phyloP scores from a whole-genome alignment of 2,113 vertebrate species.

The Oreochromis aureus region DNA sequence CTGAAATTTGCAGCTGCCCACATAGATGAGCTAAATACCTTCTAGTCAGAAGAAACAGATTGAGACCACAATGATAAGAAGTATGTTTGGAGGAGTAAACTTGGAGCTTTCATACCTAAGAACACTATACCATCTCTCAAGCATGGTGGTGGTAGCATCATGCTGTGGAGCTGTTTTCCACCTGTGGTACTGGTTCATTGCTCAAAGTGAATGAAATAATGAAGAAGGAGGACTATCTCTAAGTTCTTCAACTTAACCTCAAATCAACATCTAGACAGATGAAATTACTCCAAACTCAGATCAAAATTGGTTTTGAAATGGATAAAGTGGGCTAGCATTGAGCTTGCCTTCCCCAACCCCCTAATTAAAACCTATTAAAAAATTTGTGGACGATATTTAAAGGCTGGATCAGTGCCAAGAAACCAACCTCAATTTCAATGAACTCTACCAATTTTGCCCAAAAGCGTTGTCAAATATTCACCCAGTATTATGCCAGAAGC shows the following conservation, averaged over 20 bases:
- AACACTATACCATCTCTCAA: not conserved
- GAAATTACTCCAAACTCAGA: not conserved
- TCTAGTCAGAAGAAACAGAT: not conserved
- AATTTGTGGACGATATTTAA: not conserved
- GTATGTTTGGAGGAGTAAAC: not conserved
- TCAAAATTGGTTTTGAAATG: not conserved
- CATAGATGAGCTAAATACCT: not conserved
- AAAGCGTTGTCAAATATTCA: not conserved
- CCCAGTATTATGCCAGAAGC: not conserved
- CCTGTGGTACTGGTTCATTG: not conserved
- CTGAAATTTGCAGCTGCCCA: not conserved
- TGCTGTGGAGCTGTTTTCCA: not conserved
- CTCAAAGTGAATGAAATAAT: not conserved
- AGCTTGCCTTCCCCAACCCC: not conserved
- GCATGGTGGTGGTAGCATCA: not conserved
- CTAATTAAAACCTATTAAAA: not conserved
- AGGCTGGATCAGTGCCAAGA: not conserved
- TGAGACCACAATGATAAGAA: not conserved
- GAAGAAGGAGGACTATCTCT: not conserved
- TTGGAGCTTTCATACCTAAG: not conserved
- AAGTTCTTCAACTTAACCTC: not conserved
- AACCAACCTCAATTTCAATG: not conserved
- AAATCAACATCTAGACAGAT: not conserved
- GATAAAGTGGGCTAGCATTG: not conserved
- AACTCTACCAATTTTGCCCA: not conserved